phyloP scores from a whole-genome alignment of 2,797 vertebrate species.

The Pachyuromys duprasi region DNA sequence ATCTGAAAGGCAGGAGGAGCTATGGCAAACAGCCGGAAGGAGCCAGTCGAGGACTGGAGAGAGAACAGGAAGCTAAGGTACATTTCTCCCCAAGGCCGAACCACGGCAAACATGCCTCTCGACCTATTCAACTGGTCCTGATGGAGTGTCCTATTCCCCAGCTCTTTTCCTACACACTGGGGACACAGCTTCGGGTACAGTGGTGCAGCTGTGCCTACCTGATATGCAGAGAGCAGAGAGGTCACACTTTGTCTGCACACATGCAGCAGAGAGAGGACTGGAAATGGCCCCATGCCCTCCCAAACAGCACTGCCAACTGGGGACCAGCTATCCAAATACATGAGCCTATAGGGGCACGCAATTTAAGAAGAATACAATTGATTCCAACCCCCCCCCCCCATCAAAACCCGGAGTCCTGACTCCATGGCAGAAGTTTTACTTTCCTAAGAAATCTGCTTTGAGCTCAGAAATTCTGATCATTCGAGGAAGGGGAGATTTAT shows the following conservation, averaged over 20 bases:
- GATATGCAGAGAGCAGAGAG: background rate
- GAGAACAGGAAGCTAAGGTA: background rate
- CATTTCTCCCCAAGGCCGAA: background rate
- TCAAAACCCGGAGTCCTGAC: conserved; percentile 43
- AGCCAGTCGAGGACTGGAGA: background rate
- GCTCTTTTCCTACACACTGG: background rate
- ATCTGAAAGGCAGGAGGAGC: background rate
- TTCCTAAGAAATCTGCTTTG: conserved; percentile 6
- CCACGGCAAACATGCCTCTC: background rate
- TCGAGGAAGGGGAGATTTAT: conserved; percentile 44
- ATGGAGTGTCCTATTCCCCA: background rate
- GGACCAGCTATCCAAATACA: background rate
- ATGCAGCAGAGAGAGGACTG: background rate
- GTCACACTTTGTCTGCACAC: background rate
- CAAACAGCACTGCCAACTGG: background rate
- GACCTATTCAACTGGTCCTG: background rate
- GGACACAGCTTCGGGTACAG: conserved; percentile 34
- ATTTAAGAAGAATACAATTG: conserved; percentile 42
- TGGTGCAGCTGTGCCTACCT: conserved; percentile 15
- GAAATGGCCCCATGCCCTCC: background rate
- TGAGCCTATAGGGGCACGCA: background rate
- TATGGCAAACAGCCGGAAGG: background rate
- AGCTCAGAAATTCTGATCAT: conserved; percentile 18
- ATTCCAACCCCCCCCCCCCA: background rate
- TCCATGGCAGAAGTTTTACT: conserved; percentile 52